Percentiles rank a stretch among this genome's conserved stretches.
Evolutionary conservation across 2,888 invertebrate species (phyloP).

Genomic region (Drosophila niveifrons): DNA sequence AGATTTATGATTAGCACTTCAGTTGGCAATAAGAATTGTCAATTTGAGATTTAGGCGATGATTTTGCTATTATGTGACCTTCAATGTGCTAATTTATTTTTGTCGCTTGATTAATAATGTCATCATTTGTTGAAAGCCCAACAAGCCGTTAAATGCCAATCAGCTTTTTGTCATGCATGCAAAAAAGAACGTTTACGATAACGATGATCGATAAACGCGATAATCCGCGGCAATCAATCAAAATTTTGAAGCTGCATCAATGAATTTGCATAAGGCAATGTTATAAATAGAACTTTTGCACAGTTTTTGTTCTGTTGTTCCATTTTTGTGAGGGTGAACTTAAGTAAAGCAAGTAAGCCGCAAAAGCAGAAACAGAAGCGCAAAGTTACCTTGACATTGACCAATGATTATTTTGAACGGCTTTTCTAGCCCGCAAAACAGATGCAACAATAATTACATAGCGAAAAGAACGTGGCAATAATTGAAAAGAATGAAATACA

Average conservation of each 20-base stretch:
- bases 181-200: background rate
- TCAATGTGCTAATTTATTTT: background rate
- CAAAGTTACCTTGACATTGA: constrained; percentile 30
- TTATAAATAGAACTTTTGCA: constrained; percentile 10
- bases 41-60: background rate
- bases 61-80: background rate
- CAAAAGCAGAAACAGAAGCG: background rate
- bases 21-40: background rate
- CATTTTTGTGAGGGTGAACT: background rate
- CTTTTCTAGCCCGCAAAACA: constrained; percentile 33
- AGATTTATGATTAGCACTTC: background rate
- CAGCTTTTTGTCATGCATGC: too few relatives aligned
- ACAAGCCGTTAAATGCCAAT: too few relatives aligned
- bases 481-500: constrained; percentile 1
- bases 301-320: background rate
- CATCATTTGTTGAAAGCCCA: too few relatives aligned
- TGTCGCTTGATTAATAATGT: too few relatives aligned
- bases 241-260: background rate
- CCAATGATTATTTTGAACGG: constrained; percentile 23
- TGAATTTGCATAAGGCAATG: background rate
- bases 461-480: constrained; percentile 5
- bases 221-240: background rate
- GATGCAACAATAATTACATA: constrained; percentile 31
- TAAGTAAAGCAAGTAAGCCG: constrained; percentile 22
- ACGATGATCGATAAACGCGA: too few relatives aligned